Evolutionary conservation across 2,888 invertebrate species (phyloP).

Genomic region (Marasmarcha lunaedactyla): DNA sequence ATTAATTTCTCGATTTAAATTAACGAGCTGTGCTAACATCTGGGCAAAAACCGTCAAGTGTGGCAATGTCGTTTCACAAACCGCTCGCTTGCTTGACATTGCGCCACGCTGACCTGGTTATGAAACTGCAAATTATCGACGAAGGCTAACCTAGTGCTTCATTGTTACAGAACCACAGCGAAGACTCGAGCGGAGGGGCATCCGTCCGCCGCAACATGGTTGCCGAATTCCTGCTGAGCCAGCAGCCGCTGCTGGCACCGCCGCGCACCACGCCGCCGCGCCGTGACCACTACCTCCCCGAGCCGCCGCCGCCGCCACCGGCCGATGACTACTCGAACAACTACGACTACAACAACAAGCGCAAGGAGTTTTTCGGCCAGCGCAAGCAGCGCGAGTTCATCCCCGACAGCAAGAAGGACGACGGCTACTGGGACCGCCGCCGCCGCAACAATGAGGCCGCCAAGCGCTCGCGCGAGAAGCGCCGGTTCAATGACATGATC

Average conservation of each 20-base stretch:
- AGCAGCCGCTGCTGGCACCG: slow-evolving; percentile 67
- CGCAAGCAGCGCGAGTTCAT: slow-evolving; percentile 97
- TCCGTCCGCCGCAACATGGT: slow-evolving; percentile 83
- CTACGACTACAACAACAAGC: slow-evolving; percentile 73
- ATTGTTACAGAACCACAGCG: slow-evolving; percentile 62
- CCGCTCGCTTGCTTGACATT: slow-evolving; percentile 22
- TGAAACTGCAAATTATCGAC: neutral
- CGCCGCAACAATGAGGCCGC: slow-evolving; percentile 97
- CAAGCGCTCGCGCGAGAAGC: slow-evolving; percentile 95
- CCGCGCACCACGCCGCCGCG: slow-evolving; percentile 41
- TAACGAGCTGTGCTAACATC: slow-evolving; percentile 31
- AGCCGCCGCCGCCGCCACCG: slow-evolving; percentile 31
- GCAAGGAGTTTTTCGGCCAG: slow-evolving; percentile 88
- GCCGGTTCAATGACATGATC: slow-evolving; percentile 96
- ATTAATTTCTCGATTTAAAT: too few species aligned
- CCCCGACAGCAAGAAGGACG: slow-evolving; percentile 96
- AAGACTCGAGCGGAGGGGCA: slow-evolving; percentile 59
- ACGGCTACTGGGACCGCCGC: slow-evolving; percentile 96
- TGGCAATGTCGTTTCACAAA: slow-evolving; percentile 52
- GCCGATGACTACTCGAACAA: slow-evolving; percentile 55
- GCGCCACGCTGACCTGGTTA: neutral
- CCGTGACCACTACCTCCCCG: slow-evolving; percentile 45
- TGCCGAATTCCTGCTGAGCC: slow-evolving; percentile 86
- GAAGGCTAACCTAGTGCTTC: slow-evolving; percentile 15
- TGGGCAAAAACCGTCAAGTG: slow-evolving; percentile 49